phyloP scores from a whole-genome alignment of 2,888 invertebrate genomes.

The Anagyrus pseudococci region DNA sequence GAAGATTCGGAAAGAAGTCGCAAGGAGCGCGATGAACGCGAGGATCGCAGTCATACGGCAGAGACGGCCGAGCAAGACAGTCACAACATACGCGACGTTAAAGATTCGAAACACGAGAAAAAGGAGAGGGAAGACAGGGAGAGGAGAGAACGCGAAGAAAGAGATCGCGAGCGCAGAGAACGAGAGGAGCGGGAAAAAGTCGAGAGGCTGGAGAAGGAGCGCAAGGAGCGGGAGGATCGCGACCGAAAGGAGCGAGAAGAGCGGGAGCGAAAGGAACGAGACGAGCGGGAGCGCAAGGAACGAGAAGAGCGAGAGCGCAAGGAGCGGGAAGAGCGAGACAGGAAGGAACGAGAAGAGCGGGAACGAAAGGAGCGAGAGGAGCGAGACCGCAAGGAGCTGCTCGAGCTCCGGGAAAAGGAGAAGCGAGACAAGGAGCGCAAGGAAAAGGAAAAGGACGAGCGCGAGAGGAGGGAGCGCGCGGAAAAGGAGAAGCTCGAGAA shows the following conservation, averaged over 20 bases:
- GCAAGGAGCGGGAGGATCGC: constrained; percentile 36
- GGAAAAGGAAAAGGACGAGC: constrained; percentile 50
- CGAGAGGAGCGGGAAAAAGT: constrained; percentile 50
- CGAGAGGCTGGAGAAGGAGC: no score
- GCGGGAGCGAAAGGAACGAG: constrained; percentile 56
- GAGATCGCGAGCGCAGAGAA: constrained; percentile 50
- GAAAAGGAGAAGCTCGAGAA: constrained; percentile 59
- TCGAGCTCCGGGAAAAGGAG: constrained; percentile 55
- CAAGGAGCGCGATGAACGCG: constrained; percentile 35
- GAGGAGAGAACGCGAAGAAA: constrained; percentile 40
- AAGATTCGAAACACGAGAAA: constrained; percentile 45
- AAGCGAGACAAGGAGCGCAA: constrained; percentile 53
- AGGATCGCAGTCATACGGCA: constrained; percentile 7
- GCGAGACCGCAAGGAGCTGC: constrained; percentile 46
- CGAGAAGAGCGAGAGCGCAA: constrained; percentile 49
- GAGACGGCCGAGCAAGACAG: not conserved
- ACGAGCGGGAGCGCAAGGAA: constrained; percentile 54
- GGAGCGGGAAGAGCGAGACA: constrained; percentile 51
- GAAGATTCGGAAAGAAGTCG: constrained; percentile 44
- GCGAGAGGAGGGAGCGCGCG: constrained; percentile 49
- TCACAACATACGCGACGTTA: constrained; percentile 36
- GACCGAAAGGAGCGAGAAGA: constrained; percentile 43
- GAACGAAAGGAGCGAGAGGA: constrained; percentile 49
- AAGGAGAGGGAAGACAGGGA: constrained; percentile 49
- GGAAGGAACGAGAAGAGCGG: constrained; percentile 48